A percentile compares a stretch with the other conserved stretches of the same genome.
Conservation (phyloP, 2,797 vertebrate species). For the Martes flavigula region DNA sequence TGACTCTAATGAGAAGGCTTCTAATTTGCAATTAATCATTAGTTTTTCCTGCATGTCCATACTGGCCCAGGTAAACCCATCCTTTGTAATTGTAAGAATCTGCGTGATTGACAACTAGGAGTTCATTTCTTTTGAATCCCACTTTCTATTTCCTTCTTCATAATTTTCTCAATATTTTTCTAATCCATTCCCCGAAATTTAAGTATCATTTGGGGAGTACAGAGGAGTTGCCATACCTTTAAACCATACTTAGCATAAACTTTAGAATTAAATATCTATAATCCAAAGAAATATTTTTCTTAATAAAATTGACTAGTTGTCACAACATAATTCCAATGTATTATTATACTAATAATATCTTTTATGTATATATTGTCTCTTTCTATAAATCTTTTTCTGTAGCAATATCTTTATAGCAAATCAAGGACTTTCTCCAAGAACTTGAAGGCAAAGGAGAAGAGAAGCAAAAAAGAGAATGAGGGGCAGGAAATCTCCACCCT, state of each 20-base stretch:
- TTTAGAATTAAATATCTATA: background rate
- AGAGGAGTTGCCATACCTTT: background rate
- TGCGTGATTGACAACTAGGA: background rate
- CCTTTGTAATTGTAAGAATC: background rate
- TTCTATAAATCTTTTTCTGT: background rate
- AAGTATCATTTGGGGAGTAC: background rate
- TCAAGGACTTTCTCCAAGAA: background rate
- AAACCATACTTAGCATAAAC: background rate
- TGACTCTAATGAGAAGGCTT: background rate
- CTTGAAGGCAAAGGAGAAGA: background rate
- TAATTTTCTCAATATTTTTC: background rate
- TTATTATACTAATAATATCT: background rate
- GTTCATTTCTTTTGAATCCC: background rate
- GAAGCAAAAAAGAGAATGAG: background rate
- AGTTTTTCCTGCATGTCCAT: background rate
- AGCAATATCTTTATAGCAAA: background rate
- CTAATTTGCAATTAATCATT: background rate
- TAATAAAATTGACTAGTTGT: background rate
- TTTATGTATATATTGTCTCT: background rate
- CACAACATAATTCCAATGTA: background rate
- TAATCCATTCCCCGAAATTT: background rate
- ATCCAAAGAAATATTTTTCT: background rate
- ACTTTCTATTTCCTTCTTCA: background rate
- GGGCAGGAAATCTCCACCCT: background rate
- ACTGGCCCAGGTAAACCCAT: background rate